Evolutionary conservation across 2,888 invertebrate genomes (phyloP), one percentile per base, ranked within the genome.

Genomic region (Lapara coniferarum): DNA sequence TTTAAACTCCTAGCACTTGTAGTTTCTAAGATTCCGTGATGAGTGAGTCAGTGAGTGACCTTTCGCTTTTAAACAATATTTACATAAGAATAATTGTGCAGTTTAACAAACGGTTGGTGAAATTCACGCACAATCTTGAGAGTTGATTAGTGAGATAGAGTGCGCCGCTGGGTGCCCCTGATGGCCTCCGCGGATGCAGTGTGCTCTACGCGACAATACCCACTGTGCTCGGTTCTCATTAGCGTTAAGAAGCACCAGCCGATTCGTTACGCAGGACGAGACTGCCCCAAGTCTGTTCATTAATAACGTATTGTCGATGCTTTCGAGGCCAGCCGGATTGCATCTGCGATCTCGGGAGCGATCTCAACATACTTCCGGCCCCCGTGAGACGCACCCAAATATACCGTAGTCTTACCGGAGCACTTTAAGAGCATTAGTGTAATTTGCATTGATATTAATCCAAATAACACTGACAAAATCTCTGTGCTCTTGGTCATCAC

Each of bases 301-400:
- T 91, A 91, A 90, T 91, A 88, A 86, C 80, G 85, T 86, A 90
- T 90, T 90, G 89, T 90, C 85, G 84, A 81, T 84, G 85, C 81
- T 78, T 63, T 63, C 78, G 84, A 81, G 84, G 85, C 81, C 77
- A 78, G 79, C 76, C 71, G 81, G 84, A 85, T 88, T 81, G 84
- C 85, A 85, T 88, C 84, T 81, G 74, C 81, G 89, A 88, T 88
- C 81, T 79, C 75, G 77, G 73, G 72, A 73, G 74, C 78, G 79
- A 86, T 87, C 87, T 84, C 83, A 51, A 84, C 86, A 84, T 83
- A 82, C 81, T 87, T 85, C 85, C 85, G 82, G 79, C 75, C 76
- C 76, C 73, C 76, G 73, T 70, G 19, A 37, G 14, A 19, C 56
- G 56, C 67, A 66, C 37, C 16, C n/a, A 2, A 66, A 66, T 53